Conservation (phyloP, 2,797 vertebrate genomes). For the Podargus strigoides region DNA sequence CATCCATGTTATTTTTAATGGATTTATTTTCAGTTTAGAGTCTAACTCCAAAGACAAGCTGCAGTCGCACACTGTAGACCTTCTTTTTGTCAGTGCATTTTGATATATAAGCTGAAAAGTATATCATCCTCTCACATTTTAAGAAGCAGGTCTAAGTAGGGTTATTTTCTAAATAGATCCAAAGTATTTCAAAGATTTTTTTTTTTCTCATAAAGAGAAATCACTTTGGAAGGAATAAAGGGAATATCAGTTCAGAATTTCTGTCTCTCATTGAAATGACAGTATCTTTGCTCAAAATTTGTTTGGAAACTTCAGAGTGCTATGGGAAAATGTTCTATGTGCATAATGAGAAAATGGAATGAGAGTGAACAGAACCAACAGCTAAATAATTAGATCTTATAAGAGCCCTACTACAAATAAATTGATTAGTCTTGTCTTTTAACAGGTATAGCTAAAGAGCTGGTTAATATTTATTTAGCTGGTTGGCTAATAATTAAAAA, state of each 20-base stretch:
- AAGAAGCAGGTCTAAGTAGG: not conserved
- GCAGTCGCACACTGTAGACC: not conserved
- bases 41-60: not conserved
- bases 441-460: not conserved
- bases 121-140: not conserved
- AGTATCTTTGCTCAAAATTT: not conserved
- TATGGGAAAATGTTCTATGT: not conserved
- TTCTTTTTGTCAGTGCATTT: not conserved
- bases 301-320: not conserved
- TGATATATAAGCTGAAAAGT: not conserved
- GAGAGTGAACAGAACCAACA: not conserved
- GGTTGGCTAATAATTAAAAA: not conserved
- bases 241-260: not conserved
- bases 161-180: not conserved
- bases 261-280: not conserved
- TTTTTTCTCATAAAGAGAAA: not conserved
- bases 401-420: not conserved
- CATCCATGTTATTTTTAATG: not conserved
- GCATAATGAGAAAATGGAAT: not conserved
- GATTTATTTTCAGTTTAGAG: not conserved
- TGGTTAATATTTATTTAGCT: not conserved
- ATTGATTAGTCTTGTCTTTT: not conserved
- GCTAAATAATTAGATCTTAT: not conserved
- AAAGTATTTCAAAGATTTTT: not conserved
- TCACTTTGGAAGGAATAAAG: not conserved